Base-by-base conservation (phyloP, 2,888 invertebrate species). In the Hirudinaria manillensis region DNA sequence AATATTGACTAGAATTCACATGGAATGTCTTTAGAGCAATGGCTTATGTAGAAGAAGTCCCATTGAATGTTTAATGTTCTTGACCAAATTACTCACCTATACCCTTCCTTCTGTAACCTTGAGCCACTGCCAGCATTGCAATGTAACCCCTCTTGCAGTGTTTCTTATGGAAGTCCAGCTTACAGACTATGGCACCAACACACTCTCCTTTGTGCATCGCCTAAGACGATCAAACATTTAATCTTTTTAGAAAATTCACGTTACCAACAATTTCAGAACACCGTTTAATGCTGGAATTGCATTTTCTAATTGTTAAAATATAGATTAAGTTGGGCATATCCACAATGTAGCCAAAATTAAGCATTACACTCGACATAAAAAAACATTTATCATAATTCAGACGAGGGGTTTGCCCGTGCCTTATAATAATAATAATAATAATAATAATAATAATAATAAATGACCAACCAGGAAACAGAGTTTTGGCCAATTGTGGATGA, bases 401-500 rank as follows among this genome's bases (percentile, higher is more conserved):
- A n/a, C n/a, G n/a, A n/a, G n/a, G n/a, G n/a, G n/a, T n/a, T n/a
- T n/a, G n/a, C n/a, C n/a, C n/a, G n/a, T n/a, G n/a, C n/a, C n/a
- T n/a, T n/a, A n/a, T n/a, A n/a, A n/a, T n/a, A n/a, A n/a, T n/a
- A n/a, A n/a, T n/a, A n/a, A n/a, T n/a, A n/a, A n/a, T n/a, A n/a
- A n/a, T n/a, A n/a, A n/a, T n/a, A n/a, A n/a, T n/a, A n/a, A n/a
- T n/a, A n/a, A n/a, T n/a, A n/a, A n/a, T n/a, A 45, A 16, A 6
- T 27, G 29, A 61, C 90, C 88, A 87, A 92, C 92, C 88, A 99
- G 88, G 88, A 95, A 96, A 88, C 98, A 99, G 80, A 99, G 89
- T 87, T 97, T 93, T 85, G 98, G 98, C 99, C 99, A 99, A 87
- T 98, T 98, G 87, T 99, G 96, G 86, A 99, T 97, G 88, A 99